These are phyloP conservation scores for Coenonympha glycerion DNA, from an alignment of 2,888 invertebrate genomes.

Conservation along the genomic window DNA sequence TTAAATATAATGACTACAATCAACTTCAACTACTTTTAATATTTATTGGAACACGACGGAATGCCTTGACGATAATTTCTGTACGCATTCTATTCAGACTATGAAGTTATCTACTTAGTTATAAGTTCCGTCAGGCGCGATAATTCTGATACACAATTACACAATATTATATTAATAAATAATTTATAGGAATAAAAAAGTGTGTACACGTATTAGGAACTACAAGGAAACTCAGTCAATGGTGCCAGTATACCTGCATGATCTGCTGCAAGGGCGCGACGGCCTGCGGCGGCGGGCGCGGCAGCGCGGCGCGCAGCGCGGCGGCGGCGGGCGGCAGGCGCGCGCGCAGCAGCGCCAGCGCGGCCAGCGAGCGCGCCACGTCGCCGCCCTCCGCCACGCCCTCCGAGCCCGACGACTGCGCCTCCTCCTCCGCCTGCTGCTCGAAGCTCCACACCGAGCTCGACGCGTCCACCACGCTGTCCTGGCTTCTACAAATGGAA, in stretches of 20 bases:
- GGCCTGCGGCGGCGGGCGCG: slow-evolving; percentile 39
- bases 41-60: no score
- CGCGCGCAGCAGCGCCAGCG: slow-evolving; percentile 54
- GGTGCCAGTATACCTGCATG: slow-evolving; percentile 36
- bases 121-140: no score
- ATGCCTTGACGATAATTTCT: no score
- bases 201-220: no score
- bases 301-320: slow-evolving; percentile 44
- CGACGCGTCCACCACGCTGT: slow-evolving; percentile 13
- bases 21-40: no score
- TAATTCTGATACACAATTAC: no score
- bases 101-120: no score
- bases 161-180: no score
- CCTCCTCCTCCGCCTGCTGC: slow-evolving; percentile 27
- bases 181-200: no score
- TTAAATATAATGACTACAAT: no score
- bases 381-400: slow-evolving; percentile 64
- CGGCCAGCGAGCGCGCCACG: slow-evolving; percentile 60
- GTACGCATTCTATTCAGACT: no score
- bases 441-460: slow-evolving; percentile 30
- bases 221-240: no score
- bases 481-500: slow-evolving; percentile 1
- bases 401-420: slow-evolving; percentile 30
- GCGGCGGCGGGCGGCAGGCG: slow-evolving; percentile 37
- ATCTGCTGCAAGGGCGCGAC: slow-evolving; percentile 48